Evolutionary conservation across 2,113 vertebrate genomes (phyloP), one percentile per base, ranked within the genome.

Genomic region (Synchiropus splendidus): DNA sequence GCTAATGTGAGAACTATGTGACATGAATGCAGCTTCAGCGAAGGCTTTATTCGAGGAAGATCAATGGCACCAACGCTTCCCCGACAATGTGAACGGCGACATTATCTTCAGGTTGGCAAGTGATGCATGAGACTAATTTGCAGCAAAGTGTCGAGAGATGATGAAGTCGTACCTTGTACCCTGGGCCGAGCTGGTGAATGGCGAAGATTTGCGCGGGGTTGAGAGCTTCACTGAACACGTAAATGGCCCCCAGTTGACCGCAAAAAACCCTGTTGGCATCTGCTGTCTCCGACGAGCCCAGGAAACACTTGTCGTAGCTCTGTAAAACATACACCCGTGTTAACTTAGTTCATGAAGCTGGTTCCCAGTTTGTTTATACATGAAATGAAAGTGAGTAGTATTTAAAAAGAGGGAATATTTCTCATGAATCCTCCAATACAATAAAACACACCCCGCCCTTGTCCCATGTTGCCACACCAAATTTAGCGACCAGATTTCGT

Each of bases 271-370:
- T 81, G 57, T 99, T 99, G 40, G 94, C 95, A 56, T 98, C 95
- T 4, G 95, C 95, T 5, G 94, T 99, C 84, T 99, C 95, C 6
- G 94, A 99, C 35, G 95, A 99, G 51, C 95, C 95, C 75, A 99
- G 88, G 83, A 99, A 99, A 84, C 95, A 99, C 82, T 98, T 99
- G 80, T 98, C 95, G 61, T 97, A 99, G 70, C 94, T 99, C 95
- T 99, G 75, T 31, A 18, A 27, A 11, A 12, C 16, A 39, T 12
- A 54, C 2, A 38, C 5, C 41, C 39, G 6, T 12, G 32, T 34
- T 34, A 10, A 2, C 31, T 32, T 32, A 10, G 2, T 2, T n/a
- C n/a, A n/a, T n/a, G n/a, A n/a, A n/a, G n/a, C 21, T 27, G 8
- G 21, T 27, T 27, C 8, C 4, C 21, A 27, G 21, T 4, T 27